Evolutionary conservation across 2,113 vertebrate species (phyloP).

Genomic region (Uria lomvia): DNA sequence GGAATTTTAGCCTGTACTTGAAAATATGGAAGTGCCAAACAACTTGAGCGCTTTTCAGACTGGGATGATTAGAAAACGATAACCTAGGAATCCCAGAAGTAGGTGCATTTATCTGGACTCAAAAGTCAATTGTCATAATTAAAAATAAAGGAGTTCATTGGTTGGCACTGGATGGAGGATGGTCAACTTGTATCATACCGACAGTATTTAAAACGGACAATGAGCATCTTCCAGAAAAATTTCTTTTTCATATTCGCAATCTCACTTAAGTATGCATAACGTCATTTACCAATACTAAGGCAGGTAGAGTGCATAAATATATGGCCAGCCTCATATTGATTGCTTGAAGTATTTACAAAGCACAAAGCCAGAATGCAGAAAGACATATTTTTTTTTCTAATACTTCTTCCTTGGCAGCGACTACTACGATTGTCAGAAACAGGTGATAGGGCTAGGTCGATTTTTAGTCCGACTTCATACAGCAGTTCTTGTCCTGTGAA

Average conservation of each 20-base stretch:
- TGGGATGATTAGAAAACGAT: not conserved
- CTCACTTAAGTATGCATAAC: not conserved
- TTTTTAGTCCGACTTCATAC: not conserved
- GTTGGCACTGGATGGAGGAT: not conserved
- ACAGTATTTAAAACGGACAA: not conserved
- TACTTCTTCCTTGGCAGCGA: not conserved
- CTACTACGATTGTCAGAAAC: not conserved
- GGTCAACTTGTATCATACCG: not conserved
- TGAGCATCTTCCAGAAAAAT: not conserved
- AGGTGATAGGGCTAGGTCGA: fast-evolving
- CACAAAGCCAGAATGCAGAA: not conserved
- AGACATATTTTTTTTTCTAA: not conserved
- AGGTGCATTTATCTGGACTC: not conserved
- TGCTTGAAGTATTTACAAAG: not conserved
- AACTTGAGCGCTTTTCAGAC: not conserved
- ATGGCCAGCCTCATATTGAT: not conserved
- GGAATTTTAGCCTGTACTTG: not conserved
- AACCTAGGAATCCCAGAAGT: not conserved
- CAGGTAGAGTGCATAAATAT: not conserved
- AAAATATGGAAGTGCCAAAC: not conserved
- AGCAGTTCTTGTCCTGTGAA: not conserved
- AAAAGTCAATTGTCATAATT: not conserved
- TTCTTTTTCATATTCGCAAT: not conserved
- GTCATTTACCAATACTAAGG: not conserved
- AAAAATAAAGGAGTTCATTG: not conserved